Evolutionary conservation across 2,113 vertebrate genomes (phyloP).

Genomic region (Cavia porcellus): DNA sequence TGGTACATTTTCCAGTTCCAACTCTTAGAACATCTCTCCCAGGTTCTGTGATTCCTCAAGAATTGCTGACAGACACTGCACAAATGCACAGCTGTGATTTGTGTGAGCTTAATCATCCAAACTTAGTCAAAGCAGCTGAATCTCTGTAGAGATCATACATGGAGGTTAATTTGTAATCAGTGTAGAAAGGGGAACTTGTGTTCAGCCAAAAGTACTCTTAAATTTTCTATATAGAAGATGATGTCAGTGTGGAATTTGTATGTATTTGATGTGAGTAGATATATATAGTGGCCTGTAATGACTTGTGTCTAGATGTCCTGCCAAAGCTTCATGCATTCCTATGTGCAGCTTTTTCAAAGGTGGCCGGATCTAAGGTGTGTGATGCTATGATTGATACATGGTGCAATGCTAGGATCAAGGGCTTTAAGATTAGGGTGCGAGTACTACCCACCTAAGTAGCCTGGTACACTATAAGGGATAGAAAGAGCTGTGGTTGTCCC

Average conservation of each 20-base stretch:
- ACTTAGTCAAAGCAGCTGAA: conserved; percentile 16
- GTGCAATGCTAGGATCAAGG: background rate
- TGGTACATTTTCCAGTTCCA: background rate
- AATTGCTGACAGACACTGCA: background rate
- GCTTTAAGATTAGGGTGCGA: background rate
- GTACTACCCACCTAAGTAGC: background rate
- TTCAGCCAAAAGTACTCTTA: background rate
- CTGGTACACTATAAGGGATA: background rate
- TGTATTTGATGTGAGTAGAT: background rate
- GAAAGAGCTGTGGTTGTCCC: background rate
- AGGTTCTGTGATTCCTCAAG: conserved; percentile 29
- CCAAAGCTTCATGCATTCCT: background rate
- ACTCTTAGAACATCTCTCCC: background rate
- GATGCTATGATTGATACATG: background rate
- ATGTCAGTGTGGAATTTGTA: background rate
- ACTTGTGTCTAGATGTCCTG: background rate
- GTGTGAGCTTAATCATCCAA: background rate
- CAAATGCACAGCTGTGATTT: background rate
- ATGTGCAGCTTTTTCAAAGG: background rate
- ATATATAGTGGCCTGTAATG: background rate
- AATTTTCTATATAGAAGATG: background rate
- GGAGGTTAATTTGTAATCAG: conserved; percentile 9
- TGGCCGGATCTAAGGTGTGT: background rate
- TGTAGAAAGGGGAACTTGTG: conserved; percentile 21
- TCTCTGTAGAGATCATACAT: background rate